Conservation (phyloP, 2,797 vertebrate species). For the Argyrosomus regius region DNA sequence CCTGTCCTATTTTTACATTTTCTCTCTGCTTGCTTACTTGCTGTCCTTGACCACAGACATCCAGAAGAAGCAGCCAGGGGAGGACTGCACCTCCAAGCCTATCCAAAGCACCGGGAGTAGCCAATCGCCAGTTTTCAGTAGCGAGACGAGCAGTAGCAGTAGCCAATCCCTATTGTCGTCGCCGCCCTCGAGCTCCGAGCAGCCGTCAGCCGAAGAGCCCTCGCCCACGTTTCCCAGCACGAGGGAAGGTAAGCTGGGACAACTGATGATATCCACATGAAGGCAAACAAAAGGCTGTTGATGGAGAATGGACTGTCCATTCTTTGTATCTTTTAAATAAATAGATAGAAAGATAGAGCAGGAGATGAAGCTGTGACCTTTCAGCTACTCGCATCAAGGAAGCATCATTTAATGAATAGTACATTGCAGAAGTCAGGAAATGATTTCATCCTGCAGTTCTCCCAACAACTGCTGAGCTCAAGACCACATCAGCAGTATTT, state of each 20-base stretch:
- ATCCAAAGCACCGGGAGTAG: conserved; percentile 89
- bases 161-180: conserved; percentile 86
- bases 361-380: conserved; percentile 9
- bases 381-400: conserved; percentile 14
- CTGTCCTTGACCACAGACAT: conserved; percentile 85
- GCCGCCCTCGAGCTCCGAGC: conserved; percentile 86
- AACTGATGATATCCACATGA: background rate
- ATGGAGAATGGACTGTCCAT: conserved; percentile 9
- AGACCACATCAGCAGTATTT: background rate
- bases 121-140: conserved; percentile 91
- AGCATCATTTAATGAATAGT: conserved; percentile 19
- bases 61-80: conserved; percentile 93
- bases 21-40: background rate
- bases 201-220: conserved; percentile 89
- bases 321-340: conserved; percentile 14
- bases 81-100: conserved; percentile 92
- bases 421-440: background rate
- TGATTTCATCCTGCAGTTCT: conserved; percentile 1
- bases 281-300: background rate
- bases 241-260: conserved; percentile 89
- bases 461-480: background rate
- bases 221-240: conserved; percentile 86
- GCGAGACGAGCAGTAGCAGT: conserved; percentile 91
- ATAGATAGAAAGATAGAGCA: background rate
- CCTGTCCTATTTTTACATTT: conserved; percentile 21